Base-by-base conservation (phyloP, 2,888 invertebrate genomes). In the Seira sanloemensis region DNA sequence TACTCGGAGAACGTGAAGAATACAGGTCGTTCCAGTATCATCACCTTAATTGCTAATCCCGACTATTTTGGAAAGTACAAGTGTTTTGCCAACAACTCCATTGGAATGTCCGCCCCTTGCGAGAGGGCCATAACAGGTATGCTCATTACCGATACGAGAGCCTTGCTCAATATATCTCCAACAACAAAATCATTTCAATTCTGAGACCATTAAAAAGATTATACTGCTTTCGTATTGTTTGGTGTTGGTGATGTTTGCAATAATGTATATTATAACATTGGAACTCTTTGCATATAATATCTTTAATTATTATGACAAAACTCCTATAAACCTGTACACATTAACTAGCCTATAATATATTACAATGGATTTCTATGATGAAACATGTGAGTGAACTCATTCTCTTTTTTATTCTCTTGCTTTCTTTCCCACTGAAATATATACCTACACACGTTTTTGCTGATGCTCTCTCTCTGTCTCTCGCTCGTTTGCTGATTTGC, bases 41-140 rank as follows among this genome's bases (percentile, higher is more conserved):
- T 97, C 85, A 92, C 93, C 27, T 92, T 95, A 85, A 94, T 94
- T 89, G 92, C 93, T 5, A 92, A 92, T 75, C 92, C 93, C 54
- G 94, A 94, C 90, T 94, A 93, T 89, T 93, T 93, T 89, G 93
- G 97, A 82, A 97, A 96, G 2, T 97, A 97, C 91, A 93, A 95
- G 79, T 97, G 97, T 91, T 93, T 94, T 89, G 97, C 96, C 24
- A 96, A 95, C 91, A 97, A 97, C 92, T 93, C 94, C 2, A 95
- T 97, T 16, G 97, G 97, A 75, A 90, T 91, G 54, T 93, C 93
- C 24, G 91, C 91, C 37, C 91, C 93, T 0, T 94, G 94, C 88
- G 93, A 92, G 85, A 91, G 92, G 50, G 92, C 92, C 88, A 92
- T 93, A 46, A 91, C 92, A 90, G 93, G 93, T 93, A 90, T n/a